Conservation (phyloP, 2,888 invertebrate species). For the Melipona beecheii region DNA sequence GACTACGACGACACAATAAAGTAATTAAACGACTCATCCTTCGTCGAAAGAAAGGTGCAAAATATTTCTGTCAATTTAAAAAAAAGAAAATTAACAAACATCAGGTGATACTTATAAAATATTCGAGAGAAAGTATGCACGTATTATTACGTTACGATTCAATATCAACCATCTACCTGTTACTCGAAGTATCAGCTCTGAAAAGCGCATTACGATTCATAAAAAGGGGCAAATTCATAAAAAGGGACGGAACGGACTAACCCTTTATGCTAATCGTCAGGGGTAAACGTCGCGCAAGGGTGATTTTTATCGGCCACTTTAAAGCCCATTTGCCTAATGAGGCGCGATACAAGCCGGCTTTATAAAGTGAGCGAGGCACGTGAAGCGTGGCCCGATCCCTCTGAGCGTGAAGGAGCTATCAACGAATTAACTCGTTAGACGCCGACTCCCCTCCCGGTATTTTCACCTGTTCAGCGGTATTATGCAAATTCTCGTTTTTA, state of each 20-base stretch:
- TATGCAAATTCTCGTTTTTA: slow-evolving; percentile 26
- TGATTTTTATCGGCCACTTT: slow-evolving; percentile 76
- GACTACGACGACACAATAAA: no score
- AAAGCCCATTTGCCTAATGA: slow-evolving; percentile 76
- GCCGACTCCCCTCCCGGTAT: background rate
- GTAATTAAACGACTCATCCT: no score
- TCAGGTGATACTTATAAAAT: background rate
- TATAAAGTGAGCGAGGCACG: slow-evolving; percentile 42
- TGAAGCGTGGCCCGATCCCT: slow-evolving; percentile 37
- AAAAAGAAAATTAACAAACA: background rate
- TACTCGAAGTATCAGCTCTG: slow-evolving; percentile 64
- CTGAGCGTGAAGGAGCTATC: slow-evolving; percentile 52
- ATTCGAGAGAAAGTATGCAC: slow-evolving; percentile 9
- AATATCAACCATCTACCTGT: slow-evolving; percentile 64
- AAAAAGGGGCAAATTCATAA: slow-evolving; percentile 1
- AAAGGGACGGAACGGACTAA: slow-evolving; percentile 46
- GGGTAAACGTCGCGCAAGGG: slow-evolving; percentile 59
- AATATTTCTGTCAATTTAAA: no score
- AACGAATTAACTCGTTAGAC: slow-evolving; percentile 55
- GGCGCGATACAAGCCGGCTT: slow-evolving; percentile 66
- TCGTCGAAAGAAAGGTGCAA: no score
- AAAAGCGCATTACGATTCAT: slow-evolving; percentile 66
- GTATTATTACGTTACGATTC: slow-evolving; percentile 49
- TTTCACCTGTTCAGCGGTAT: slow-evolving; percentile 37
- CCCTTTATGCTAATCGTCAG: slow-evolving; percentile 74